phyloP scores from a whole-genome alignment of 2,113 vertebrate genomes.

The Ophthalmolycus amberensis region DNA sequence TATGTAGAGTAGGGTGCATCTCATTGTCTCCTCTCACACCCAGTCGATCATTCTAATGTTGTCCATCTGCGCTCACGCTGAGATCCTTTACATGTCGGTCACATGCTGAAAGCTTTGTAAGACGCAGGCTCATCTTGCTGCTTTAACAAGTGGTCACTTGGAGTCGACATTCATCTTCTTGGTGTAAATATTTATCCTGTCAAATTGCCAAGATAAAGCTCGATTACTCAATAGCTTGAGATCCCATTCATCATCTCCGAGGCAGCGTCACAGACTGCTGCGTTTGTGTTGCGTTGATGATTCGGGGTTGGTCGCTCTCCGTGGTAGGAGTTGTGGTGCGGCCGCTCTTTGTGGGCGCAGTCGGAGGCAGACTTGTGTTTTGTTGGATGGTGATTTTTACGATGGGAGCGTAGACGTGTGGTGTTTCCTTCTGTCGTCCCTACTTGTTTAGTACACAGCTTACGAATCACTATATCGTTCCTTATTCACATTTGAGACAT shows the following conservation, averaged over 20 bases:
- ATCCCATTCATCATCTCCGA: conserved; percentile 3
- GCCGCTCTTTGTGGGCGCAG: neutral
- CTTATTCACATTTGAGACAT: neutral
- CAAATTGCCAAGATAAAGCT: neutral
- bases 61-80: too few species aligned
- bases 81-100: too few species aligned
- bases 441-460: neutral
- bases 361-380: neutral
- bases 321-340: neutral
- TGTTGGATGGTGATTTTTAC: neutral
- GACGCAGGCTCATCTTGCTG: conserved; percentile 1
- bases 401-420: neutral
- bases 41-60: too few species aligned
- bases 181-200: conserved; percentile 5
- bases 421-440: neutral
- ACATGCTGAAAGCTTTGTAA: too few species aligned
- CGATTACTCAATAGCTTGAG: neutral
- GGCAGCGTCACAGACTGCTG: neutral
- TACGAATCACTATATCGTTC: neutral
- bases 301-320: neutral
- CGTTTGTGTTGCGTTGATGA: neutral
- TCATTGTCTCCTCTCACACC: too few species aligned
- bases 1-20: neutral
- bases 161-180: neutral
- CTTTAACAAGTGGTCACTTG: neutral